Evolutionary conservation across 2,113 vertebrate genomes (phyloP), one percentile per base, ranked within the genome.

Genomic region (Phylloscopus trochilus): DNA sequence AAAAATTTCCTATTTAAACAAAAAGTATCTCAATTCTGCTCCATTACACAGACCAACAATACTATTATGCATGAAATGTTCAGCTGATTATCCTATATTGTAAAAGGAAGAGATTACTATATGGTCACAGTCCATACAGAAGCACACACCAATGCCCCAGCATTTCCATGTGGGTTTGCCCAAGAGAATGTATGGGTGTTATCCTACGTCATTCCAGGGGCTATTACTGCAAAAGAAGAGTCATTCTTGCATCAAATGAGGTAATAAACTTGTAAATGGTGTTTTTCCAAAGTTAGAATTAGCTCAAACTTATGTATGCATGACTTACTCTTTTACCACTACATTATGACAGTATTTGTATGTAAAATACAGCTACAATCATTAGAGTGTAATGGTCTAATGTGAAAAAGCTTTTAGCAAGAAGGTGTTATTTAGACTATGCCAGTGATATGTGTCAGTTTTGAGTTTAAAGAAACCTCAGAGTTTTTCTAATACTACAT

Each of bases 391-490:
- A 76, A 92, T 58, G 62, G 64, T 39, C 56, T 96, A 79, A 97
- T 73, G 53, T 79, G 28, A n/a, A 88, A 95, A 96, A 93, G 69
- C 90, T 96, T 93, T 96, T 82, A 89, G 41, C 52, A 96, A 66
- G 79, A 83, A 75, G 44, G 44, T 91, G 72, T 67, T 86, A 95
- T 87, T 90, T 79, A 82, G 88, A 83, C 51, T 67, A 35, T 83
- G 19, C 16, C 59, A 93, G 41, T 0, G 1, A 62, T 89, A 75
- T 15, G 14, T 78, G 24, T 58, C 2, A 1, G 79, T 30, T 95
- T 68, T 82, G 23, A 11, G 2, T 90, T 82, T 91, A 44, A 85
- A 94, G 33, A 86, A 82, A 68, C 0, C 3, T 43, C 35, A 72
- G 41, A 52, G 19, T 89, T 95, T 87, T 88, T 87, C 37, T 46